Base-by-base conservation (phyloP, 1,140 invertebrate genomes). In the Vollenhovia emeryi region DNA sequence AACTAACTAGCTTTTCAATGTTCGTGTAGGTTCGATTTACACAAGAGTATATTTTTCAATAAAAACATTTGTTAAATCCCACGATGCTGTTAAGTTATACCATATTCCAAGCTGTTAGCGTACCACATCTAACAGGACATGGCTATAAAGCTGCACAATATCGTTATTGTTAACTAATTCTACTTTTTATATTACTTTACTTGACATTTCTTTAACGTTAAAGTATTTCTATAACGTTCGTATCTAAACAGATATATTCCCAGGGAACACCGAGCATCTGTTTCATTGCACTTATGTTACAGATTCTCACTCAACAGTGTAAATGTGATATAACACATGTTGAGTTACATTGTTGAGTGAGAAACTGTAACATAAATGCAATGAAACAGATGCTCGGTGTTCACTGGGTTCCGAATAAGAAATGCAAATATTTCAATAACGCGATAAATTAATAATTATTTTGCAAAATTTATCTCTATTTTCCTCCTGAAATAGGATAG, bases 91-190 rank as follows among this genome's bases (percentile, higher is more conserved):
- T 69, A 50, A 84, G 36, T 84, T 52, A n/a, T 87, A 90, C 88
- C 92, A 91, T 93, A 74, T 89, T 90, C 91, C 91, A 78, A 89
- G 36, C 18, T 92, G 92, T 92, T 93, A 93, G 92, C 92, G 40
- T 89, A 45, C 60, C 71, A 85, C 40, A 88, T 92, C 92, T 93
- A 93, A 93, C 92, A 91, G 91, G 92, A 92, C 85, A 90, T 93
- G 92, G 90, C 86, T 84, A 76, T 76, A 55, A 80, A 50, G 64
- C 50, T 69, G 24, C 68, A 60, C 4, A 66, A 64, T 66, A 66
- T 50, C 13, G 7, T 79, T 82, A 74, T 74, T 24, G 9, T 50
- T 57, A 68, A 40, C 2, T 64, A 62, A 55, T 78, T 60, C 43
- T 64, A 64, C 27, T 55, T 69, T n/a, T n/a, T n/a, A n/a, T 4